These are phyloP conservation scores for Epirrita christyi DNA, from an alignment of 2,888 invertebrate species.

Conservation along the genomic window DNA sequence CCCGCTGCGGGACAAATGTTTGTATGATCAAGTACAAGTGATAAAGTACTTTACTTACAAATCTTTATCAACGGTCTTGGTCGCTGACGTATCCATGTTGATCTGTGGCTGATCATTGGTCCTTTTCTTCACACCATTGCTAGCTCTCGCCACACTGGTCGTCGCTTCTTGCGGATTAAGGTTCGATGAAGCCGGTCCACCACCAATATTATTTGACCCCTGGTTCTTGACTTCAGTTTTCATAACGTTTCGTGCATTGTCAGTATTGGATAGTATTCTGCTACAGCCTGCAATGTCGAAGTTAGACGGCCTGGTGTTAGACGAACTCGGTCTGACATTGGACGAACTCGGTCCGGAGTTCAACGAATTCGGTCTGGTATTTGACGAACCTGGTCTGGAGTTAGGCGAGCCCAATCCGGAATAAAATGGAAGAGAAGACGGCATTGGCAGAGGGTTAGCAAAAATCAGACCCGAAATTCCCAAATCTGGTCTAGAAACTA, in stretches of 20 bases:
- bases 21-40: too few relatives aligned
- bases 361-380: slow-evolving; percentile 6
- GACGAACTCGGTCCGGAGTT: slow-evolving; percentile 4
- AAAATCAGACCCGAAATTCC: background rate
- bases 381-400: background rate
- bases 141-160: slow-evolving; percentile 13
- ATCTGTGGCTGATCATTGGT: slow-evolving; percentile 76
- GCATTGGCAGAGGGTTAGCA: background rate
- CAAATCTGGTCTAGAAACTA: background rate
- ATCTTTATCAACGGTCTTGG: slow-evolving; percentile 61
- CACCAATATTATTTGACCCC: slow-evolving; percentile 24
- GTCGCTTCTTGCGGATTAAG: slow-evolving; percentile 6
- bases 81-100: slow-evolving; percentile 54
- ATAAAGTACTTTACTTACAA: slow-evolving; percentile 50
- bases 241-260: slow-evolving; percentile 13
- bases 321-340: background rate
- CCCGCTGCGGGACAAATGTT: too few relatives aligned
- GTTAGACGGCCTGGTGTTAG: slow-evolving; percentile 16
- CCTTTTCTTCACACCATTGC: slow-evolving; percentile 57
- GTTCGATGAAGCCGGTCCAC: slow-evolving; percentile 13
- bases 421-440: background rate
- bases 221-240: slow-evolving; percentile 11
- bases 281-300: slow-evolving; percentile 22
- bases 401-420: background rate
- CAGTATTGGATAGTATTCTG: background rate